These are phyloP conservation scores for Diorhabda sublineata DNA, from an alignment of 1,140 invertebrate species.

Conservation along the genomic window DNA sequence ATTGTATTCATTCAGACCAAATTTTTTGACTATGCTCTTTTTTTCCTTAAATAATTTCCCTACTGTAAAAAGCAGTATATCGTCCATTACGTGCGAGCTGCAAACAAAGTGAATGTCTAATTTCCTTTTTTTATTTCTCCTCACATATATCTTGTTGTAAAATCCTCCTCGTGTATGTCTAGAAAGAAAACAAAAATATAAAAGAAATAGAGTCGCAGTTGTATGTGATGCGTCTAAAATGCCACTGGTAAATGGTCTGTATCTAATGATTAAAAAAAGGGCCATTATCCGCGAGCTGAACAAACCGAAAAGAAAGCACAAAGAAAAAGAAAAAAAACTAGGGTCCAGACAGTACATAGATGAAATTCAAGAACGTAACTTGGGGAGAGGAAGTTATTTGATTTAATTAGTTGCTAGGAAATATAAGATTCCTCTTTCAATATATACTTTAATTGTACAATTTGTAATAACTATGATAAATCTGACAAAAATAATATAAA, in stretches of 20 bases:
- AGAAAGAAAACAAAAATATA: conserved; percentile 14
- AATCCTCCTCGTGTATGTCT: conserved; percentile 6
- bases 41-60: no score
- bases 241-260: conserved; percentile 38
- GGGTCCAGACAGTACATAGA: conserved; percentile 27
- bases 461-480: no score
- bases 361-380: neutral
- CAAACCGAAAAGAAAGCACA: conserved; percentile 27
- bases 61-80: no score
- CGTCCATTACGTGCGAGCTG: no score
- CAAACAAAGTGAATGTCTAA: neutral
- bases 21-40: no score
- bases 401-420: no score
- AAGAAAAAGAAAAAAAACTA: conserved; percentile 32
- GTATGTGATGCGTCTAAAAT: conserved; percentile 30
- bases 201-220: conserved; percentile 25
- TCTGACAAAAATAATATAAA: no score
- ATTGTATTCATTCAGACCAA: no score
- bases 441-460: no score
- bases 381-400: neutral
- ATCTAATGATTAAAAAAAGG: conserved; percentile 39
- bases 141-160: neutral
- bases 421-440: no score
- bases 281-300: conserved; percentile 27
- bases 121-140: neutral